phyloP scores from a whole-genome alignment of 2,888 invertebrate genomes.

The Parnassius smintheus region DNA sequence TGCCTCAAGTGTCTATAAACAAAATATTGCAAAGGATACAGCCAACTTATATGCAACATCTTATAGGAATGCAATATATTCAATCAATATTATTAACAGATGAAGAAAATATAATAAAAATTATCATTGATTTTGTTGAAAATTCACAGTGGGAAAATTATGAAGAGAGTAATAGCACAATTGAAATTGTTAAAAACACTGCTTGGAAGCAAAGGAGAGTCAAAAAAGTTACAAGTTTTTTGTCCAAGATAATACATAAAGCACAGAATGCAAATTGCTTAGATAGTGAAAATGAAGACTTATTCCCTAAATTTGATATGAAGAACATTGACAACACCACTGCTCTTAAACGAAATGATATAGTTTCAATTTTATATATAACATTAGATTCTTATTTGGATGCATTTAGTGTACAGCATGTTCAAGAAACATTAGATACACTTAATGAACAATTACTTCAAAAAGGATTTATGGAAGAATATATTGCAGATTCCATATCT shows the following conservation, averaged over 20 bases:
- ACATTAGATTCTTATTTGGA: slow-evolving; percentile 63
- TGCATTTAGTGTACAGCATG: slow-evolving; percentile 52
- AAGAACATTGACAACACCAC: slow-evolving; percentile 13
- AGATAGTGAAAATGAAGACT: slow-evolving; percentile 24
- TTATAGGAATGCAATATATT: slow-evolving; percentile 50
- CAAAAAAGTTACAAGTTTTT: slow-evolving; percentile 42
- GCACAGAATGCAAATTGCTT: slow-evolving; percentile 11
- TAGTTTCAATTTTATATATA: slow-evolving; percentile 53
- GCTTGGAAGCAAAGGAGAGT: slow-evolving; percentile 39
- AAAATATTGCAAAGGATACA: slow-evolving; percentile 59
- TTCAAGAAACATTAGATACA: slow-evolving; percentile 53
- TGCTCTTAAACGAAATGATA: slow-evolving; percentile 40
- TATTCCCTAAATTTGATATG: slow-evolving; percentile 45
- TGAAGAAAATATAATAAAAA: slow-evolving; percentile 50
- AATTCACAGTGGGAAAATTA: slow-evolving; percentile 47
- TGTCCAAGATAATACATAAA: slow-evolving; percentile 43
- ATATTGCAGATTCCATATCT: slow-evolving; percentile 21
- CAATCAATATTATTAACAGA: slow-evolving; percentile 44
- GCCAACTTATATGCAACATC: slow-evolving; percentile 59
- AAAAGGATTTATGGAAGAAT: slow-evolving; percentile 11
- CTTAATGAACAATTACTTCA: slow-evolving; percentile 47
- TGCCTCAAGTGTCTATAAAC: slow-evolving; percentile 53
- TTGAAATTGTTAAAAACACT: slow-evolving; percentile 37
- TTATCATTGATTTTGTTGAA: slow-evolving; percentile 50
- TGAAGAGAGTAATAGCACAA: slow-evolving; percentile 34